Base-by-base conservation (phyloP, 2,888 invertebrate genomes). In the Acleris sparsana region DNA sequence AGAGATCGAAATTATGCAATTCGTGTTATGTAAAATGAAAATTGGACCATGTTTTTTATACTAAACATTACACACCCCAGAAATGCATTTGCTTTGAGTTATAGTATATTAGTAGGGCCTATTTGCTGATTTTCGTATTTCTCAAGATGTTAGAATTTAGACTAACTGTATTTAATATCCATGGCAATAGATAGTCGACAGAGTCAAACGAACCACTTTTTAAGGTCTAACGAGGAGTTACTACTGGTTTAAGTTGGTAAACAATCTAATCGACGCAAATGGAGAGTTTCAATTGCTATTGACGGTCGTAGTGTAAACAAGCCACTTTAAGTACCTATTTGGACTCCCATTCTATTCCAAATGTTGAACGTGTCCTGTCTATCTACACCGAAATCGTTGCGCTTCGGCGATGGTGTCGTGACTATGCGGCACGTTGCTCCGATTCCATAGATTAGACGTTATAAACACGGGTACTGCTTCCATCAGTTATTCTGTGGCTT, bases 371-470 rank as follows among this genome's bases (percentile, higher is more conserved):
- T 39, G 43, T 49, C 49, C 16, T 25, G 62, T 60, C 51, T 60
- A 53, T 53, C 43, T 65, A 52, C 56, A 39, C 56, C 46, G 33
- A 60, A 61, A 62, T 56, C 56, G 48, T 46, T 33, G 52, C 57
- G 29, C 29, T 52, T 61, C 44, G 49, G 17, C 20, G 51, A 51
- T 46, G 52, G 46, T 53, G 66, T 66, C 66, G 66, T 66, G 66
- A 66, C 66, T 56, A 2, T 33, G 51, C 22, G n/a, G 61, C 66
- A 62, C 66, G 61, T 44, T 62, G 66, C 61, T 62, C 66, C 13
- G 61, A 66, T 66, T 66, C 61, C 65, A 56, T 66, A 62, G 66
- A 66, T 66, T 62, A 66, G 56, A 46, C 56, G 22, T 66, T 61
- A 20, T 49, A 29, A 43, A 46, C 53, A 18, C 39, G 49, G 17